A percentile compares a stretch with the other conserved stretches of the same genome.
phyloP scores from a whole-genome alignment of 2,113 vertebrate genomes.

The Laticauda laticaudata region DNA sequence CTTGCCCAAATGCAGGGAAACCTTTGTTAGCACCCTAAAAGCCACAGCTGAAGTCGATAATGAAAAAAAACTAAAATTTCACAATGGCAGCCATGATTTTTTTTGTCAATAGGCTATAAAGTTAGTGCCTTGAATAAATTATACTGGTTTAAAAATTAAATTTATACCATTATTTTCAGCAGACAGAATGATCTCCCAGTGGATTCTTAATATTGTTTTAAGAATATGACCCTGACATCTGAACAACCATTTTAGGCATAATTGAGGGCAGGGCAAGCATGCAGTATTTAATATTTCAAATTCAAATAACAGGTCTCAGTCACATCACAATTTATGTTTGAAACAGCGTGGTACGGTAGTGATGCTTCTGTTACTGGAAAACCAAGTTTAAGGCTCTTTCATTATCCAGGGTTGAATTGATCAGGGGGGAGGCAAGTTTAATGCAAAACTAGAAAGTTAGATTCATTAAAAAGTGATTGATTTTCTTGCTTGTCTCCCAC shows the following conservation, averaged over 20 bases:
- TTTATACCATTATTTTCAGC: not conserved
- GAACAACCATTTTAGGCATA: not conserved
- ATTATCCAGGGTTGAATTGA: not conserved
- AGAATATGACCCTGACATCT: not conserved
- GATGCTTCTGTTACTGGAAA: not conserved
- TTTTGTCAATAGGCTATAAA: not conserved
- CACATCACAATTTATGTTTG: not conserved
- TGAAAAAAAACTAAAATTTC: not conserved
- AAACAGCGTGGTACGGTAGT: not conserved
- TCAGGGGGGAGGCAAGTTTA: not conserved
- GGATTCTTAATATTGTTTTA: not conserved
- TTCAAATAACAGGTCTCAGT: not conserved
- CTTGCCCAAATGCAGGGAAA: not conserved
- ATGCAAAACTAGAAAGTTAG: not conserved
- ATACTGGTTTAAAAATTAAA: not conserved
- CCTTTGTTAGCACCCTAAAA: not conserved
- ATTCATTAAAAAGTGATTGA: not conserved
- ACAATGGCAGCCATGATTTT: not conserved
- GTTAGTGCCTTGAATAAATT: not conserved
- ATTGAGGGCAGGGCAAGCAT: not conserved
- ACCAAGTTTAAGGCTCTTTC: not conserved
- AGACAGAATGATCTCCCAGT: not conserved
- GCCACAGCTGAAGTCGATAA: not conserved
- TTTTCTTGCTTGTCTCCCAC: conserved; percentile 49
- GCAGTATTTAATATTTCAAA: not conserved